Conservation (phyloP, 2,888 invertebrate species). For the Mesorhabditis belari region DNA sequence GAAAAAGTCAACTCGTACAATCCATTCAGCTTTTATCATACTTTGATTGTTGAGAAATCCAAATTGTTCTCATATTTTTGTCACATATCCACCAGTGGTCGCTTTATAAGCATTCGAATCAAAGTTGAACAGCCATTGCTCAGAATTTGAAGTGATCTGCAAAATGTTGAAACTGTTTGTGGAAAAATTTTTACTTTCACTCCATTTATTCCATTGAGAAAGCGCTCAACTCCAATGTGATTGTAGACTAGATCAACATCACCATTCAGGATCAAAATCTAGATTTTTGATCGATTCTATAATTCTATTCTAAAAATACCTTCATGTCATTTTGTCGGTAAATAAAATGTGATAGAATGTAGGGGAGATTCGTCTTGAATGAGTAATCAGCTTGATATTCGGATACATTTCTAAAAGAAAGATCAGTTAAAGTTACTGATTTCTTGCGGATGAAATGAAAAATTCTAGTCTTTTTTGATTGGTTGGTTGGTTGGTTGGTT, state of each 20-base stretch:
- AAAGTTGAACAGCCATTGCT: background rate
- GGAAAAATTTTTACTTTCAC: background rate
- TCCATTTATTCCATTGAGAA: constrained; percentile 7
- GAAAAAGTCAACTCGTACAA: too few relatives aligned
- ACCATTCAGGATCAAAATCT: constrained; percentile 34
- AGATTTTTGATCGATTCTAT: background rate
- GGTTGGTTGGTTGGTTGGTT: too few relatives aligned
- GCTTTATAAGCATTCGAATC: background rate
- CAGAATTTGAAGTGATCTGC: background rate
- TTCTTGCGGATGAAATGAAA: too few relatives aligned
- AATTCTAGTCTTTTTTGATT: too few relatives aligned
- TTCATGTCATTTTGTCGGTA: background rate
- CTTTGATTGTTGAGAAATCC: background rate
- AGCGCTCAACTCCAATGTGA: constrained; percentile 25
- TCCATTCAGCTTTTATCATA: background rate
- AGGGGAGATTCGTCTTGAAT: too few relatives aligned
- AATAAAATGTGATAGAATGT: too few relatives aligned
- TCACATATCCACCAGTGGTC: background rate
- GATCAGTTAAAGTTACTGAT: too few relatives aligned
- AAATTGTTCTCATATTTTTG: background rate
- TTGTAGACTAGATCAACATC: constrained; percentile 26
- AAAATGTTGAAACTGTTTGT: background rate
- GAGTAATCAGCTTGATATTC: too few relatives aligned
- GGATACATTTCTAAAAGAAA: too few relatives aligned
- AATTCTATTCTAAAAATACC: background rate